Percentiles rank a stretch among this genome's conserved stretches.
These are phyloP conservation scores for Cactoblastis cactorum DNA, from an alignment of 2,888 invertebrate genomes.

Conservation along the genomic window DNA sequence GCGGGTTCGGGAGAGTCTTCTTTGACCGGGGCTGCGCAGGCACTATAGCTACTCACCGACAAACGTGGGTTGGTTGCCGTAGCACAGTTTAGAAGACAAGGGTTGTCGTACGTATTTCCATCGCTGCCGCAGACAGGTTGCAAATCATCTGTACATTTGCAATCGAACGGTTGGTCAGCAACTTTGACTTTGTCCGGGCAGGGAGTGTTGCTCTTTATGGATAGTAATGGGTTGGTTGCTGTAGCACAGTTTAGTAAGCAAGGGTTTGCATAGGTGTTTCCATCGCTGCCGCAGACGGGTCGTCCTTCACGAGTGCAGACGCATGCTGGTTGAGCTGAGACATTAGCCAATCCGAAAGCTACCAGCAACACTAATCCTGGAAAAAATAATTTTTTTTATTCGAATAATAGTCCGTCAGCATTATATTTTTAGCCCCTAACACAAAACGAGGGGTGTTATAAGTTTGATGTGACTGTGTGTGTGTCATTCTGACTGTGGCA, in stretches of 20 bases:
- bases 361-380: conserved; percentile 38
- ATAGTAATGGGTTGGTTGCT: not conserved
- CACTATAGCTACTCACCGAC: conserved; percentile 21
- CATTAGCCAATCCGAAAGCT: conserved; percentile 14
- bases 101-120: conserved; percentile 36
- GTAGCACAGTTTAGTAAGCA: not conserved
- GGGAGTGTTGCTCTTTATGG: not conserved
- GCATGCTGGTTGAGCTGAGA: conserved; percentile 6
- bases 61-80: conserved; percentile 23
- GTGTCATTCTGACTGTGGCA: no score
- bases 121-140: conserved; percentile 40
- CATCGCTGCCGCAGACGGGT: conserved; percentile 17
- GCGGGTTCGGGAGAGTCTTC: not conserved
- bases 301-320: not conserved
- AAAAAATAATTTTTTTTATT: conserved; percentile 7
- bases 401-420: no score
- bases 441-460: no score
- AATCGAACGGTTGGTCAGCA: conserved; percentile 4
- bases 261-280: conserved; percentile 19
- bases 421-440: no score
- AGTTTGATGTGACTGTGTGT: no score
- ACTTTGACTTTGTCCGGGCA: conserved; percentile 6
- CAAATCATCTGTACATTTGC: conserved; percentile 31
- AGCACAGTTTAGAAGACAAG: conserved; percentile 35
- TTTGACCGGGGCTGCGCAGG: conserved; percentile 17